A percentile compares a stretch with the other conserved stretches of the same genome.
Evolutionary conservation across 2,113 vertebrate species (phyloP).

Genomic region (Pachypanchax playfairii): DNA sequence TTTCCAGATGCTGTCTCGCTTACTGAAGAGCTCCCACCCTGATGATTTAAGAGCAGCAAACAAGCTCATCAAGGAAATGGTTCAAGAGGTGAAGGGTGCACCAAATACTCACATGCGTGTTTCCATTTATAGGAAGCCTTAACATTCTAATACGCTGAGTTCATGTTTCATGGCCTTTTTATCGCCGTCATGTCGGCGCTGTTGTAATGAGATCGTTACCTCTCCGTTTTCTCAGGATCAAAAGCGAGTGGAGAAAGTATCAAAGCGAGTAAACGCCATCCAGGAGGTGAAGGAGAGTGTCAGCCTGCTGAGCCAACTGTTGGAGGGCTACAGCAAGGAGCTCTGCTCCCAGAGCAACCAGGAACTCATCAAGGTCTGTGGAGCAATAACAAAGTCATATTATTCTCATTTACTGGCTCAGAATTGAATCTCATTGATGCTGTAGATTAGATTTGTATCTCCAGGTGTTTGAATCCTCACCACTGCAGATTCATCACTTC

Average conservation of each 20-base stretch:
- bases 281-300: constrained; percentile 97
- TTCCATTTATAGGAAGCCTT: too few species aligned
- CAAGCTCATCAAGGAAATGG: constrained; percentile 99
- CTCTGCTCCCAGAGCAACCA: constrained; percentile 85
- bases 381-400: constrained; percentile 14
- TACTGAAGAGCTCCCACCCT: constrained; percentile 93
- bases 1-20: constrained; percentile 89
- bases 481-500: neutral
- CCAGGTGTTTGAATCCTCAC: neutral
- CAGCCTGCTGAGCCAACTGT: constrained; percentile 91
- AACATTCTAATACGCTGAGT: too few species aligned
- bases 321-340: constrained; percentile 86
- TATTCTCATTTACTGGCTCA: neutral
- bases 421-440: neutral
- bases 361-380: constrained; percentile 93
- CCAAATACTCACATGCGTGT: neutral
- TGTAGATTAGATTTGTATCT: neutral
- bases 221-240: constrained; percentile 81
- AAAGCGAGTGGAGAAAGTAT: constrained; percentile 96
- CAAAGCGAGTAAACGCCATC: constrained; percentile 93
- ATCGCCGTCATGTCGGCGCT: neutral
- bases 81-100: constrained; percentile 87
- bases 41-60: constrained; percentile 97
- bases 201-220: neutral
- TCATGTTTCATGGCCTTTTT: too few species aligned